Conservation (phyloP, 2,888 invertebrate species). For the Calliphora vomitoria region DNA sequence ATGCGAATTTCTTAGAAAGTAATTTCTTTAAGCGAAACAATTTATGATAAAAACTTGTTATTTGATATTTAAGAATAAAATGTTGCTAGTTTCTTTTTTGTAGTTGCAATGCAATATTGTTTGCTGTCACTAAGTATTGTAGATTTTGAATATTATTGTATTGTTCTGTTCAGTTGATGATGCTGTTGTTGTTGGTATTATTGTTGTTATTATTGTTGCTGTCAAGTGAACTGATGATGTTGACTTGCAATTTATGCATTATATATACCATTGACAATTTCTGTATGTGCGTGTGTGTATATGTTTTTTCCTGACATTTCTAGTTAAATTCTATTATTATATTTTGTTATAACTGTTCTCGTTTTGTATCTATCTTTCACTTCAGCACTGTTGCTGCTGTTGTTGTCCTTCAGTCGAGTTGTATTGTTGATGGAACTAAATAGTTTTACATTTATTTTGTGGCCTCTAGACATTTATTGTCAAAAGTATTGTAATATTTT, state of each 20-base stretch:
- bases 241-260: constrained; percentile 45
- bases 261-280: constrained; percentile 15
- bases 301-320: neutral
- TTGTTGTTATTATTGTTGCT: neutral
- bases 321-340: constrained; percentile 33
- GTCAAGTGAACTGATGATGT: constrained; percentile 37
- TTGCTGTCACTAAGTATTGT: constrained; percentile 18
- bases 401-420: constrained; percentile 8
- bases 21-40: constrained; percentile 6
- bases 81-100: neutral
- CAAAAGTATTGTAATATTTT: neutral
- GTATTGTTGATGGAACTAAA: neutral
- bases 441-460: constrained; percentile 29
- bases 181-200: neutral
- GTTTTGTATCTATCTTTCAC: neutral
- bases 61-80: constrained; percentile 4
- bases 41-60: constrained; percentile 3
- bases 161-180: neutral
- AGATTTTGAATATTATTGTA: neutral
- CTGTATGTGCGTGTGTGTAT: neutral
- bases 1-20: neutral
- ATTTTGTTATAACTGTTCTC: constrained; percentile 1
- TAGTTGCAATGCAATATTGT: neutral
- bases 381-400: neutral
- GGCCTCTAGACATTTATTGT: constrained; percentile 18